phyloP scores from a whole-genome alignment of 2,797 vertebrate species.

The Falco naumanni region DNA sequence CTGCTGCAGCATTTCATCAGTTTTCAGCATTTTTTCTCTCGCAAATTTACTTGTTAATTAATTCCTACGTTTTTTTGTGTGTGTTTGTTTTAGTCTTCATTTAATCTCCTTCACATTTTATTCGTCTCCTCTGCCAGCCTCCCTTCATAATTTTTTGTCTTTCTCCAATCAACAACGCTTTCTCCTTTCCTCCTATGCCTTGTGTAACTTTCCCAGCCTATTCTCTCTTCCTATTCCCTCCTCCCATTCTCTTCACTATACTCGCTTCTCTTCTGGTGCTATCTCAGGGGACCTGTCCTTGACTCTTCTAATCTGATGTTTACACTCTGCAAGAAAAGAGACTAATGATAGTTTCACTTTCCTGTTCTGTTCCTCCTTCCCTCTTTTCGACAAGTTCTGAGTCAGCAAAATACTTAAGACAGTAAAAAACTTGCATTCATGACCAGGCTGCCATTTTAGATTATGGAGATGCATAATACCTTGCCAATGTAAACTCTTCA shows the following conservation, averaged over 20 bases:
- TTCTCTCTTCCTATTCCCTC: background rate
- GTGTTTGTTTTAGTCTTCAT: background rate
- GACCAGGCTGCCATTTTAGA: background rate
- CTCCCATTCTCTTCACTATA: background rate
- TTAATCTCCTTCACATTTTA: background rate
- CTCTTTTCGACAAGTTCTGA: background rate
- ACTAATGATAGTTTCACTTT: background rate
- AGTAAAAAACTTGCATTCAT: background rate
- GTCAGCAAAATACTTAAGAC: background rate
- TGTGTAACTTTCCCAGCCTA: background rate
- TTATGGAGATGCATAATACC: background rate
- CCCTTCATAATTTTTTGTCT: background rate
- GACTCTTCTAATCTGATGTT: background rate
- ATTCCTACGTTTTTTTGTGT: background rate
- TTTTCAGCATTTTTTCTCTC: conserved; percentile 2
- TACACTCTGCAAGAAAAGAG: background rate
- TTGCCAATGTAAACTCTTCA: background rate
- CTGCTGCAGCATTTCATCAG: background rate
- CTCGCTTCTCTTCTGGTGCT: background rate
- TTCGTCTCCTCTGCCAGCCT: background rate
- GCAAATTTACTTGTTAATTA: background rate
- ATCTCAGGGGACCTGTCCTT: background rate
- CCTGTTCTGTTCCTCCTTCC: background rate
- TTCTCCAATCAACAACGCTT: background rate
- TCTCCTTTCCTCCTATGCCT: background rate